Percentiles rank a stretch among this genome's conserved stretches.
phyloP scores from a whole-genome alignment of 2,797 vertebrate genomes.

The Notamacropus eugenii region DNA sequence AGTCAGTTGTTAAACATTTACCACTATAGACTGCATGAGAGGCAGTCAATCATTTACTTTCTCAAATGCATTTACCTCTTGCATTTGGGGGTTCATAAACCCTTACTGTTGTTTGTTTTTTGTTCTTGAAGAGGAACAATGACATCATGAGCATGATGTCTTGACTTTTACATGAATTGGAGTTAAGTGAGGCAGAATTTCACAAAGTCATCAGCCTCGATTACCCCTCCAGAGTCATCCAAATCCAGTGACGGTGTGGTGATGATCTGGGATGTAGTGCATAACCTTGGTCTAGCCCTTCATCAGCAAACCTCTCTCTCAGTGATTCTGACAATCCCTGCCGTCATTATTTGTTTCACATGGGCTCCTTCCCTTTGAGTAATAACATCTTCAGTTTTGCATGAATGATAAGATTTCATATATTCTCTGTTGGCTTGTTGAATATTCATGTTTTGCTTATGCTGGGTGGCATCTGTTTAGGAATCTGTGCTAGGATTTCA shows the following conservation, averaged over 20 bases:
- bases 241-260: background rate
- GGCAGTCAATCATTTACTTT: background rate
- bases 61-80: background rate
- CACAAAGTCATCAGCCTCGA: background rate
- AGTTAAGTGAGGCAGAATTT: background rate
- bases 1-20: background rate
- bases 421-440: conserved; percentile 41
- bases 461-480: conserved; percentile 20
- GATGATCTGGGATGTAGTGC: background rate
- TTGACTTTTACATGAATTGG: background rate
- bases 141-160: background rate
- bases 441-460: conserved; percentile 57
- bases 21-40: background rate
- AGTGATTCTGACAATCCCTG: conserved; percentile 34
- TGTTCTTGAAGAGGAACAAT: too few species aligned
- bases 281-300: background rate
- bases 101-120: conserved; percentile 21
- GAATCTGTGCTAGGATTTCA: conserved; percentile 58
- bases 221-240: background rate
- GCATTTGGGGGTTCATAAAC: background rate
- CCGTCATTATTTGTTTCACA: conserved; percentile 44
- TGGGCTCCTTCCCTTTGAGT: conserved; percentile 53
- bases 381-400: conserved; percentile 18
- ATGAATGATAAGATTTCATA: conserved; percentile 53
- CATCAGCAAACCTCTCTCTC: background rate